Base-by-base conservation (phyloP, 2,797 vertebrate species). In the Dendrocincla fuliginosa region DNA sequence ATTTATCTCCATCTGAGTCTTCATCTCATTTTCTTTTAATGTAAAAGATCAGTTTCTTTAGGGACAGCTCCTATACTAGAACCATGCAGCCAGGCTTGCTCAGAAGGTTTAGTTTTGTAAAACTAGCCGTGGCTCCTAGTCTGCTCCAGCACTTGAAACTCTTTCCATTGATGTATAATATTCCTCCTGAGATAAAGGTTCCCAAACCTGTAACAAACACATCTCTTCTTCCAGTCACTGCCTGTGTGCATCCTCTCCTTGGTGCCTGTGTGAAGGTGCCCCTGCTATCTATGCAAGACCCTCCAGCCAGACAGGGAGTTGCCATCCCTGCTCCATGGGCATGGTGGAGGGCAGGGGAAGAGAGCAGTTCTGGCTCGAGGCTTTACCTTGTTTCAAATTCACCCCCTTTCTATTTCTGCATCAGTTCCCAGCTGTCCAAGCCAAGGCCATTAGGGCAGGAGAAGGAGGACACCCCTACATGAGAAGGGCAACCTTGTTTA, bases 121-220 rank as follows among this genome's bases (percentile, higher is more conserved):
- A 88, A 68, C 33, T 13, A 75, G 39, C 39, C 25, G 12, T 25
- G 13, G 30, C 18, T 81, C 78, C 55, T 19, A 35, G 59, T 47
- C 61, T 52, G 39, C 47, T 79, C 44, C 16, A 17, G 44, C 25
- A 71, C 18, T 15, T 18, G 3, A 35, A 82, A 20, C 44, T 80
- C 57, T 20, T 87, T 87, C 39, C 32, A 60, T 18, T 0, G 0
- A 37, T 0, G 0, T 28, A 61, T 2, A 1, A 25, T 47, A 61
- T 15, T 41, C 46, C 14, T 61, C 8, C n/a, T 8, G 30, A 78
- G 73, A 61, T 24, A 76, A 56, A 71, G 9, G 35, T 67, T 79
- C 37, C 37, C 37, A 46, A 79, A 73, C 63, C 22, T 18, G 9
- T 69, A 75, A 56, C 24, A 33, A 60, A 46, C 18, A 25, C 2